Percentiles rank a stretch among this genome's conserved stretches.
Conservation (phyloP, 1,140 invertebrate genomes). For the Harlomillsia oculata region DNA sequence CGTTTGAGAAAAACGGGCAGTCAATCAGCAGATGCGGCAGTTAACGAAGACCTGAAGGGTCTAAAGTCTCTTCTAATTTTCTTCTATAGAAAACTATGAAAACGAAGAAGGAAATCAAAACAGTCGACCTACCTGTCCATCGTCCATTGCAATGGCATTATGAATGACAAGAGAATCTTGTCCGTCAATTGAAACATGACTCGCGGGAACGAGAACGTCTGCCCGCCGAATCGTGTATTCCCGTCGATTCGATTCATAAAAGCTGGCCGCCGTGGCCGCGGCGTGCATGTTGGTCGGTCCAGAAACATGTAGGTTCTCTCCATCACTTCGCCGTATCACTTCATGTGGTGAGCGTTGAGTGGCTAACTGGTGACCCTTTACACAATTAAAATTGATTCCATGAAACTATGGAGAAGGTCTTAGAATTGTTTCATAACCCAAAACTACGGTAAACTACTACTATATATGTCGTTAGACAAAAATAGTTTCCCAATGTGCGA, state of each 20-base stretch:
- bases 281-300: conserved; percentile 29
- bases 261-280: conserved; percentile 27
- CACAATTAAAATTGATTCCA: too few species aligned
- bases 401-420: too few species aligned
- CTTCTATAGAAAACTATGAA: too few species aligned
- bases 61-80: too few species aligned
- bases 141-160: conserved; percentile 54
- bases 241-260: conserved; percentile 36
- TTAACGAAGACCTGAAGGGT: too few species aligned
- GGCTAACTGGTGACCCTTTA: conserved; percentile 32
- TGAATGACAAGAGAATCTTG: conserved; percentile 46
- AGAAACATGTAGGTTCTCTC: conserved; percentile 36
- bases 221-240: conserved; percentile 49
- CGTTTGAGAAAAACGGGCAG: too few species aligned
- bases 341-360: conserved; percentile 34
- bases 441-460: too few species aligned
- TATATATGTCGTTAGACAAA: conserved; percentile 32
- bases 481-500: conserved; percentile 38
- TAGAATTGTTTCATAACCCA: too few species aligned
- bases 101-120: too few species aligned
- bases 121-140: conserved; percentile 51
- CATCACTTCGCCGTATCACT: conserved; percentile 35
- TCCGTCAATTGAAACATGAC: conserved; percentile 39
- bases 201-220: conserved; percentile 50
- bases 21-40: too few species aligned